Conservation (phyloP, 2,797 vertebrate species). For the Chlorospingus flavigularis region DNA sequence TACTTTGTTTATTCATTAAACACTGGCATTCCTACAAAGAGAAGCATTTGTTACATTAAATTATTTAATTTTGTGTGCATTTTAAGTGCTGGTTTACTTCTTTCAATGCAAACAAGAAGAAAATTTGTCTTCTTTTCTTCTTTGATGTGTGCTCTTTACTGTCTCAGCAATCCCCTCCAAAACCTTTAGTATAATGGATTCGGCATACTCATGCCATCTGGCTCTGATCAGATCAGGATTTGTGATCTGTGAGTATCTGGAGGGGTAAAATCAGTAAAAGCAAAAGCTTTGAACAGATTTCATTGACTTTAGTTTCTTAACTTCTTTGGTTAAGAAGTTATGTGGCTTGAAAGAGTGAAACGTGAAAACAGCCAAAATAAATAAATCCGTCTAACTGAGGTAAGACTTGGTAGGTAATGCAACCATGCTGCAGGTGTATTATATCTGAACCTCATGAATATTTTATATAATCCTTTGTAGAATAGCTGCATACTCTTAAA, state of each 20-base stretch:
- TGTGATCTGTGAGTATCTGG: not conserved
- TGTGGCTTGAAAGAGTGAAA: not conserved
- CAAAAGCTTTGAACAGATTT: not conserved
- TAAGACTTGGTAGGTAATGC: not conserved
- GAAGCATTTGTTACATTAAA: not conserved
- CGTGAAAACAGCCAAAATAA: not conserved
- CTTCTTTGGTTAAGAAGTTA: not conserved
- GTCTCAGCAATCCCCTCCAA: not conserved
- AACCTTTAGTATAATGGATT: not conserved
- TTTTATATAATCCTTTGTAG: conserved; percentile 15
- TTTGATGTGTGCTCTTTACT: not conserved
- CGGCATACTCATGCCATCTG: not conserved
- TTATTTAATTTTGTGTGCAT: not conserved
- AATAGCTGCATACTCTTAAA: not conserved
- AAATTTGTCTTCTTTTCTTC: not conserved
- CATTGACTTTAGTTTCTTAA: not conserved
- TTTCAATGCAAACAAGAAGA: not conserved
- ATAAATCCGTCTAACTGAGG: not conserved
- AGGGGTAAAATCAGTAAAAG: not conserved
- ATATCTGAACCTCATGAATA: conserved; percentile 35
- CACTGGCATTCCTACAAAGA: not conserved
- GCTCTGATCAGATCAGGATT: not conserved
- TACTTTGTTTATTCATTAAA: not conserved
- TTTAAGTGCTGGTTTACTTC: not conserved
- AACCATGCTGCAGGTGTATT: not conserved